Percentiles rank a stretch among this genome's conserved stretches.
Evolutionary conservation across 2,888 invertebrate species (phyloP).

Genomic region (Tetranychus piercei): DNA sequence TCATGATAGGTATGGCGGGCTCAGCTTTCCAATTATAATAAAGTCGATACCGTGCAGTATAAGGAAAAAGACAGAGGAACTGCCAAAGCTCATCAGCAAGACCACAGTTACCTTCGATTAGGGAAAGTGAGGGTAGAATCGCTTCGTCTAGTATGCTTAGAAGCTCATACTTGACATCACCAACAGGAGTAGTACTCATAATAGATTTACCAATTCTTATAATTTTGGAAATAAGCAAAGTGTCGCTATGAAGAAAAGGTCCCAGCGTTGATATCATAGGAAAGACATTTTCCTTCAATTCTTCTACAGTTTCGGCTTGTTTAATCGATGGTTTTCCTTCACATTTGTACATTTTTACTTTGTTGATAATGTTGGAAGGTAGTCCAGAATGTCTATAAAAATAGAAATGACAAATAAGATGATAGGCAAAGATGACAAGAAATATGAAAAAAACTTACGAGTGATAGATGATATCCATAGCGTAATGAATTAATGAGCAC

Average conservation of each 20-base stretch:
- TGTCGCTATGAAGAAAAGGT: constrained; percentile 66
- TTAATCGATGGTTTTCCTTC: constrained; percentile 28
- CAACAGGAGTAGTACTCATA: constrained; percentile 33
- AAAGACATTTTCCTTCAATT: constrained; percentile 54
- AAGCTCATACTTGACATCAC: constrained; percentile 58
- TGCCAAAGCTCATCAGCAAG: constrained; percentile 91
- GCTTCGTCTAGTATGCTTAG: constrained; percentile 68
- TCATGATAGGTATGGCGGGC: constrained; percentile 59
- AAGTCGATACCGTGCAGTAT: constrained; percentile 47
- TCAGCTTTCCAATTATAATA: constrained; percentile 95
- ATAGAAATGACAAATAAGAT: not conserved
- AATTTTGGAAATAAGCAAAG: constrained; percentile 73
- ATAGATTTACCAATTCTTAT: constrained; percentile 40
- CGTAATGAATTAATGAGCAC: constrained; percentile 56
- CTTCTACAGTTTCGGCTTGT: constrained; percentile 48
- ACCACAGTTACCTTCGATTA: constrained; percentile 83
- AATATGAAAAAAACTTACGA: constrained; percentile 39
- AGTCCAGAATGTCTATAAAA: constrained; percentile 52
- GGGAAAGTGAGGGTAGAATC: constrained; percentile 70
- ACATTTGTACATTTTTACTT: constrained; percentile 24
- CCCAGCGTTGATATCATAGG: constrained; percentile 72
- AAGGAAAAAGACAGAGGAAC: constrained; percentile 63
- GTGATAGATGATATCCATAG: constrained; percentile 69
- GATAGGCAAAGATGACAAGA: not conserved
- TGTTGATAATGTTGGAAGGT: constrained; percentile 35